phyloP scores from a whole-genome alignment of 2,888 invertebrate genomes.

The Hymenopus coronatus region DNA sequence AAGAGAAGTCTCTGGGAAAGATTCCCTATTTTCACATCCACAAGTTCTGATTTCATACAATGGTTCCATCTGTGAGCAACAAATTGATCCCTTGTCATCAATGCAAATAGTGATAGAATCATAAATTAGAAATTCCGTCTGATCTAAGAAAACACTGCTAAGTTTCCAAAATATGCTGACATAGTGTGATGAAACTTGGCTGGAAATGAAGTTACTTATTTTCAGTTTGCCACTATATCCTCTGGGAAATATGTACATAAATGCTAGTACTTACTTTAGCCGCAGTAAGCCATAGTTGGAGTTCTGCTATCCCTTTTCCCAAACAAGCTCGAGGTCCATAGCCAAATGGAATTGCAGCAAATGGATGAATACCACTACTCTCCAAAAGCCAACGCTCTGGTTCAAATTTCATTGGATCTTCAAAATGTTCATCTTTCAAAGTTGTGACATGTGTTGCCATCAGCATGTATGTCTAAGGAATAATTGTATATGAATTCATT shows the following conservation, averaged over 20 bases:
- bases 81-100: too few species aligned
- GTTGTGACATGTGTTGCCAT: conserved; percentile 64
- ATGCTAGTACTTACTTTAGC: conserved; percentile 50
- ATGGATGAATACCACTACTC: conserved; percentile 51
- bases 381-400: conserved; percentile 62
- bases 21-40: too few species aligned
- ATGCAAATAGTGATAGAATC: too few species aligned
- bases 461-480: conserved; percentile 54
- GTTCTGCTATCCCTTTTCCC: conserved; percentile 60
- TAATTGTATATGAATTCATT: too few species aligned
- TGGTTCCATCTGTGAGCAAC: too few species aligned
- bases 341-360: conserved; percentile 64
- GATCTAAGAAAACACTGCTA: too few species aligned
- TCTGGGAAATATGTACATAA: not conserved
- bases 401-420: conserved; percentile 58
- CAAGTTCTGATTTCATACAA: too few species aligned
- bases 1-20: too few species aligned
- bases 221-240: not conserved
- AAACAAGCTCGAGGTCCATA: conserved; percentile 61
- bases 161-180: too few species aligned
- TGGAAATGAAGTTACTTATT: too few species aligned
- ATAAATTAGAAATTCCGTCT: too few species aligned
- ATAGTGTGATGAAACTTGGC: too few species aligned
- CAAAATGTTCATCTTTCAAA: conserved; percentile 62
- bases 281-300: conserved; percentile 56